Base-by-base conservation (phyloP, 2,797 vertebrate genomes). In the Dicrostonyx torquatus region DNA sequence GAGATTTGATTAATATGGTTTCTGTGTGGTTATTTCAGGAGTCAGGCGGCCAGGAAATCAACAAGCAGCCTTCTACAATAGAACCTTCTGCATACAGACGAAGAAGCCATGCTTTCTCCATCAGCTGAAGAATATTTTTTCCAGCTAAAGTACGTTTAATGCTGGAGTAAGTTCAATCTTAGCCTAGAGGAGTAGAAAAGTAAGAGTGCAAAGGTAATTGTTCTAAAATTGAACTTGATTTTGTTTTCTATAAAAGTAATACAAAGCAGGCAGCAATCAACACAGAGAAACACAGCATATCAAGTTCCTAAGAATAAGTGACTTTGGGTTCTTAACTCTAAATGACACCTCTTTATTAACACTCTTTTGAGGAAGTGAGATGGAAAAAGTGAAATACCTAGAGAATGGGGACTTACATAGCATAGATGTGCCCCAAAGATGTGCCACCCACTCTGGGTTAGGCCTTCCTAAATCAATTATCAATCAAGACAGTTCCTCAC, bases 101-200 rank as follows among this genome's bases (percentile, higher is more conserved):
- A 86, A 78, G 26, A 29, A 53, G 26, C 24, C 37, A n/a, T 31
- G 11, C 22, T 80, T 48, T 89, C 13, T 80, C 4, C 5, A 17
- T 84, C 31, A 76, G 68, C 43, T 92, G 75, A 55, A 53, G 18
- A 95, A 55, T 45, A 83, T 70, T 84, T 15, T 68, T 85, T 88
- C 89, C 22, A 58, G 12, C 15, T 60, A 75, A 60, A 80, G 37
- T 68, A 66, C 55, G n/a, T 60, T 90, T 62, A 77, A 34, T 60
- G 43, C 5, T 12, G 14, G 13, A 85, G 24, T 84, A 13, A 20
- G 80, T 20, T 91, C 91, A 87, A 87, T 72, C 34, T 43, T 24
- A 84, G 18, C 20, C 20, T 72, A 34, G 40, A 85, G 31, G n/a
- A 84, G 64, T 18, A 85, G 10, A 55, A n/a, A 87, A 88, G 6